A percentile compares a stretch with the other conserved stretches of the same genome.
These are phyloP conservation scores for Burhinus bistriatus DNA, from an alignment of 2,113 vertebrate species.

Conservation along the genomic window DNA sequence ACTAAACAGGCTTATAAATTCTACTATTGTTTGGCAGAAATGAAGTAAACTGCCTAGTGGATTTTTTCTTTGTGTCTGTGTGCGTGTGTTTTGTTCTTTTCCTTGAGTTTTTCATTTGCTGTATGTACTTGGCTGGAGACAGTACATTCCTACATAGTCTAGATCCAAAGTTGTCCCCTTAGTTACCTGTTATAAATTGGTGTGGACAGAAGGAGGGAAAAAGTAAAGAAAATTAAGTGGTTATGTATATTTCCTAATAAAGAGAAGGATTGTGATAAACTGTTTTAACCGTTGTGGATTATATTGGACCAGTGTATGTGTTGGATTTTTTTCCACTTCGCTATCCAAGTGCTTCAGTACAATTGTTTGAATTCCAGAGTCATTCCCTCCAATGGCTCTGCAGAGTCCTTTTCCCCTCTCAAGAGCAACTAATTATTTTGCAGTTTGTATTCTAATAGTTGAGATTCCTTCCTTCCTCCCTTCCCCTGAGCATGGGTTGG, in stretches of 20 bases:
- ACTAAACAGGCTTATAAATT: background rate
- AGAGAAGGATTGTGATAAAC: background rate
- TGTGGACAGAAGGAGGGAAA: background rate
- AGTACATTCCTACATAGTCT: background rate
- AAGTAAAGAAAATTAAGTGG: background rate
- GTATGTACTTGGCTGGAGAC: background rate
- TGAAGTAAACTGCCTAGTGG: background rate
- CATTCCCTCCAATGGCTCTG: background rate
- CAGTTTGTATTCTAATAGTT: slow-evolving; percentile 19
- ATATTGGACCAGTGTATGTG: background rate
- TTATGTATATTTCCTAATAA: background rate
- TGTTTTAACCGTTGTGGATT: background rate
- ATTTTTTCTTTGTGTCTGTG: background rate
- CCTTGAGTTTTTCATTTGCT: background rate
- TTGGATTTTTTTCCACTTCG: background rate
- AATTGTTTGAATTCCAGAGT: slow-evolving; percentile 29
- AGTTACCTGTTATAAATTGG: background rate
- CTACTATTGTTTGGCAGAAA: background rate
- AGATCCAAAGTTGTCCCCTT: background rate
- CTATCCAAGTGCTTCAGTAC: slow-evolving; percentile 22
- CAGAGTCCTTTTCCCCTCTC: background rate
- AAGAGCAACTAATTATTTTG: slow-evolving; percentile 12
- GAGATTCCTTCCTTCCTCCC: slow-evolving; percentile 5
- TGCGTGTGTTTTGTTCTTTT: background rate
- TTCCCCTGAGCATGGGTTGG: background rate